A percentile compares a stretch with the other conserved stretches of the same genome.
These are phyloP conservation scores for Hypselothyrea guttata DNA, from an alignment of 2,888 invertebrate species.

Conservation along the genomic window DNA sequence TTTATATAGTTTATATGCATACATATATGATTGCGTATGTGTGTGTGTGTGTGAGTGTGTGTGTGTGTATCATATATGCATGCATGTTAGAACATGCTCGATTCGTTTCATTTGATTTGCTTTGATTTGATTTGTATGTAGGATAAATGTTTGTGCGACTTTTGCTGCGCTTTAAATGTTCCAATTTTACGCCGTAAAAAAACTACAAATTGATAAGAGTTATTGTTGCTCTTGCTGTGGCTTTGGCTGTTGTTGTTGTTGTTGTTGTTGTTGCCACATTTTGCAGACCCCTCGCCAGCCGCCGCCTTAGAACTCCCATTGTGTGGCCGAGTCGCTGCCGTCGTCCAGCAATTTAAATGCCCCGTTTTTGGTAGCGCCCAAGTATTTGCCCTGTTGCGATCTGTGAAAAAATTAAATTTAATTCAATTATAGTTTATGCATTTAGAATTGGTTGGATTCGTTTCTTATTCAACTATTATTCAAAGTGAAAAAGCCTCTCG, in stretches of 20 bases:
- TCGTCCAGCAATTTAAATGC: constrained; percentile 92
- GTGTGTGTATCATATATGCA: neutral
- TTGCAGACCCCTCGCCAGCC: neutral
- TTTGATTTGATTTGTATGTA: constrained; percentile 28
- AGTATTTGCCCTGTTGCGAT: constrained; percentile 87
- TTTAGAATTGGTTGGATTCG: too few species aligned
- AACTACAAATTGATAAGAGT: constrained; percentile 43
- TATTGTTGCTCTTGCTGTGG: constrained; percentile 20
- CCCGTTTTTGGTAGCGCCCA: constrained; percentile 95
- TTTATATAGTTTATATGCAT: neutral
- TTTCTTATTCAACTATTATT: too few species aligned
- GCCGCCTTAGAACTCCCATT: constrained; percentile 93
- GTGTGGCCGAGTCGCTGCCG: constrained; percentile 91
- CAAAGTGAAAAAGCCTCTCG: too few species aligned
- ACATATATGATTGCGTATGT: neutral
- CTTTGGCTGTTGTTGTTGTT: constrained; percentile 14
- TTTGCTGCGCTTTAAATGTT: constrained; percentile 21
- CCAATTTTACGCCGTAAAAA: constrained; percentile 25
- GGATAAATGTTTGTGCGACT: constrained; percentile 49
- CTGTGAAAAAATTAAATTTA: too few species aligned
- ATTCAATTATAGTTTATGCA: too few species aligned
- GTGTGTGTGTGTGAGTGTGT: neutral
- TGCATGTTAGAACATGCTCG: neutral
- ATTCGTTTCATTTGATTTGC: neutral
- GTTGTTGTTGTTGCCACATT: constrained; percentile 4